phyloP scores from a whole-genome alignment of 2,113 vertebrate species.

The Chrysemys picta region DNA sequence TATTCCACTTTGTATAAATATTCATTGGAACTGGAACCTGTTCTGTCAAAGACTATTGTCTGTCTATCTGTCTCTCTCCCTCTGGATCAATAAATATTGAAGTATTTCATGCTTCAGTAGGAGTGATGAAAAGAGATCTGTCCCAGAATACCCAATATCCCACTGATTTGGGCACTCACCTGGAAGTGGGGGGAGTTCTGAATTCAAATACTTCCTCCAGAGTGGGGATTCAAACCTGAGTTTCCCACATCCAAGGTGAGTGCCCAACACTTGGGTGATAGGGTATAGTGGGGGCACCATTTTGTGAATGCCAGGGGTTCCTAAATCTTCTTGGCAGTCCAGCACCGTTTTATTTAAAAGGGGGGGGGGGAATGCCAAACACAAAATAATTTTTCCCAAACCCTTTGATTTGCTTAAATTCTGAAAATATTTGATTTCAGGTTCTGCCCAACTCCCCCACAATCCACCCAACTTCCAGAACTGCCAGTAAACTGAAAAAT shows the following conservation, averaged over 20 bases:
- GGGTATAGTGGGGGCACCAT: background rate
- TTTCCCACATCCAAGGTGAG: background rate
- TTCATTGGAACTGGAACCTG: background rate
- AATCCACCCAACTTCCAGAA: background rate
- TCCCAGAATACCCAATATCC: background rate
- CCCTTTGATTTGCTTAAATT: background rate
- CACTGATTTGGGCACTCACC: background rate
- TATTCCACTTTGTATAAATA: background rate
- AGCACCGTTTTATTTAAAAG: background rate
- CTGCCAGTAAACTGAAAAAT: background rate
- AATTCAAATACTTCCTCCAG: background rate
- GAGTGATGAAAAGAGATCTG: background rate
- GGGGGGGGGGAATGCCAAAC: background rate
- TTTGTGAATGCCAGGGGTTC: background rate
- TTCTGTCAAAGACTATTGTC: background rate
- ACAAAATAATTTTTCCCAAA: background rate
- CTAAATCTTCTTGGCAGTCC: background rate
- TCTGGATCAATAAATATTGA: background rate
- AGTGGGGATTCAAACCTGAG: background rate
- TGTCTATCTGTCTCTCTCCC: background rate
- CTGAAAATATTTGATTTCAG: background rate
- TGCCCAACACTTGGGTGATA: background rate
- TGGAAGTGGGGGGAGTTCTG: background rate
- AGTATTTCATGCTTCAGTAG: background rate
- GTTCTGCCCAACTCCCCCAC: background rate